Conservation (phyloP, 1,140 invertebrate species). For the Drosophila athabasca region DNA sequence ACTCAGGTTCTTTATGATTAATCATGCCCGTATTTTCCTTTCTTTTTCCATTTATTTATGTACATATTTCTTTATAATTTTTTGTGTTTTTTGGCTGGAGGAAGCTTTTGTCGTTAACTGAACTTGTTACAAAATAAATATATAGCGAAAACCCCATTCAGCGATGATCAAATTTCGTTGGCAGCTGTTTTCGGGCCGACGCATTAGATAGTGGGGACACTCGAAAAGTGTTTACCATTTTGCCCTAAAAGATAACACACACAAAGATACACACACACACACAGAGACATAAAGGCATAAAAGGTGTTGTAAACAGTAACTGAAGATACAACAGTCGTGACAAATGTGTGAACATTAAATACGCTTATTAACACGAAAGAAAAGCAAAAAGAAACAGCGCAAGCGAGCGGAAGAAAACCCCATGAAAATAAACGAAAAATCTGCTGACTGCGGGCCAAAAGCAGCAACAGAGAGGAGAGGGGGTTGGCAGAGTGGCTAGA, state of each 20-base stretch:
- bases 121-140: background rate
- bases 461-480: background rate
- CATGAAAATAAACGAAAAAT: conserved; percentile 40
- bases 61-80: background rate
- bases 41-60: conserved; percentile 13
- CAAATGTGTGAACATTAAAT: conserved; percentile 80
- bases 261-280: conserved; percentile 3
- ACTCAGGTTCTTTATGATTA: conserved; percentile 35
- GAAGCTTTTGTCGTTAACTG: conserved; percentile 15
- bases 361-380: conserved; percentile 54
- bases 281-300: conserved; percentile 28
- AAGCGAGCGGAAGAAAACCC: conserved; percentile 20
- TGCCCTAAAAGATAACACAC: conserved; percentile 58
- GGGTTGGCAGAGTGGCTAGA: too few species aligned
- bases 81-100: conserved; percentile 1
- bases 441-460: conserved; percentile 52
- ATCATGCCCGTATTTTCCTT: conserved; percentile 28
- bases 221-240: conserved; percentile 64
- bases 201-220: conserved; percentile 56
- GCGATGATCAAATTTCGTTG: conserved; percentile 45
- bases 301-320: conserved; percentile 58
- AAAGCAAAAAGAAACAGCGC: conserved; percentile 20
- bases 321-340: conserved; percentile 62
- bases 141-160: conserved; percentile 11
- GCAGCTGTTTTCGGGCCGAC: conserved; percentile 63